Percentiles rank a stretch among this genome's conserved stretches.
phyloP scores from a whole-genome alignment of 2,797 vertebrate genomes.

The Trachurus trachurus region DNA sequence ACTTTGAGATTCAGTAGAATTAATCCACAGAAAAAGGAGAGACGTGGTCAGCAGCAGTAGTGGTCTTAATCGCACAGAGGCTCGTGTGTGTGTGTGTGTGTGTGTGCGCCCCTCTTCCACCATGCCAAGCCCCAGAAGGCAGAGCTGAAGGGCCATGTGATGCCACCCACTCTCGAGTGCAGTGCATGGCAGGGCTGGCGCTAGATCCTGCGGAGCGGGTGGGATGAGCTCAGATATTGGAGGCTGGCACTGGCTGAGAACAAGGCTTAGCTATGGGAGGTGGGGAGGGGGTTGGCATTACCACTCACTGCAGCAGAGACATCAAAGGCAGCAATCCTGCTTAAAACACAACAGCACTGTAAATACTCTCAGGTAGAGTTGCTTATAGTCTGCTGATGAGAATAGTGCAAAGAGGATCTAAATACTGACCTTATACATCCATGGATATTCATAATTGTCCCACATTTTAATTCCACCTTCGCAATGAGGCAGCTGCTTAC shows the following conservation, averaged over 20 bases:
- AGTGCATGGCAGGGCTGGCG: constrained; percentile 71
- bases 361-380: constrained; percentile 49
- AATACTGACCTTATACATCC: constrained; percentile 34
- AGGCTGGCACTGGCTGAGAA: constrained; percentile 80
- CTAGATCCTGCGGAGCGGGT: constrained; percentile 70
- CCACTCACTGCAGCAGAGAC: constrained; percentile 59
- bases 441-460: constrained; percentile 24
- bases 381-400: constrained; percentile 11
- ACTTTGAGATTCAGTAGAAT: constrained; percentile 67
- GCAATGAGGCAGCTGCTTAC: constrained; percentile 61
- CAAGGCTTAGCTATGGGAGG: constrained; percentile 74
- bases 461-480: constrained; percentile 52
- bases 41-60: constrained; percentile 59
- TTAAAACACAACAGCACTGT: constrained; percentile 54
- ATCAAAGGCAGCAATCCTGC: constrained; percentile 62
- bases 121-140: constrained; percentile 70
- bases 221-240: constrained; percentile 80
- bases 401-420: constrained; percentile 23
- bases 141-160: constrained; percentile 74
- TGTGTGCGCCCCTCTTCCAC: constrained; percentile 53
- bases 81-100: constrained; percentile 40
- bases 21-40: constrained; percentile 46
- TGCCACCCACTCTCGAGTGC: constrained; percentile 79
- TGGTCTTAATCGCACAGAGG: constrained; percentile 61
- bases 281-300: constrained; percentile 42